Percentiles rank a stretch among this genome's conserved stretches.
Conservation (phyloP, 2,797 vertebrate genomes). For the Luscinia megarhynchos region DNA sequence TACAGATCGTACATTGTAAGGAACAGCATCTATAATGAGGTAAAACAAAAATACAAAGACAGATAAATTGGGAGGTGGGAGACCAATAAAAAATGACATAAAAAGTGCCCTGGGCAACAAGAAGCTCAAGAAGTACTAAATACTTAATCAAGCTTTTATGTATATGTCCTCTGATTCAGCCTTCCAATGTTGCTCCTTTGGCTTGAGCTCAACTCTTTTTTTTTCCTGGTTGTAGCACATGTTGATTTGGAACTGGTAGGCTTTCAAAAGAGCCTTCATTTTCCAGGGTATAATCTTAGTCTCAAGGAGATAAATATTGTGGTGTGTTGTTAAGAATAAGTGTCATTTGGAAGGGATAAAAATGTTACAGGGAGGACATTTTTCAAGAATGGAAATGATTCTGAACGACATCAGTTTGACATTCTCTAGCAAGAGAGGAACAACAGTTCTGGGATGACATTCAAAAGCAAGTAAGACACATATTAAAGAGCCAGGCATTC, state of each 20-base stretch:
- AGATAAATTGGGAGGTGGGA: background rate
- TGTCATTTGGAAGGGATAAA: conserved; percentile 14
- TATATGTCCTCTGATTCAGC: background rate
- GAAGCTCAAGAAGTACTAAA: conserved; percentile 8
- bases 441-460: background rate
- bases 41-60: conserved; percentile 1
- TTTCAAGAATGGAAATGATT: conserved; percentile 8
- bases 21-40: background rate
- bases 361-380: background rate
- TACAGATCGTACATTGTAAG: conserved; percentile 15
- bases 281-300: conserved; percentile 14
- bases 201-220: background rate
- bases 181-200: background rate
- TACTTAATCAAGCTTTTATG: conserved; percentile 45
- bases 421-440: background rate
- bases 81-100: background rate
- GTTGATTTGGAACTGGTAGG: background rate
- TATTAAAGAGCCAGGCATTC: background rate
- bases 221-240: background rate
- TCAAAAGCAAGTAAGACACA: background rate
- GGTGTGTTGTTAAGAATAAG: conserved; percentile 18
- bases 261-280: conserved; percentile 23
- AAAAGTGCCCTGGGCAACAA: background rate
- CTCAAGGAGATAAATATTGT: conserved; percentile 30
- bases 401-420: background rate